phyloP scores from a whole-genome alignment of 2,888 invertebrate species.

The Caradrina clavipalpis region DNA sequence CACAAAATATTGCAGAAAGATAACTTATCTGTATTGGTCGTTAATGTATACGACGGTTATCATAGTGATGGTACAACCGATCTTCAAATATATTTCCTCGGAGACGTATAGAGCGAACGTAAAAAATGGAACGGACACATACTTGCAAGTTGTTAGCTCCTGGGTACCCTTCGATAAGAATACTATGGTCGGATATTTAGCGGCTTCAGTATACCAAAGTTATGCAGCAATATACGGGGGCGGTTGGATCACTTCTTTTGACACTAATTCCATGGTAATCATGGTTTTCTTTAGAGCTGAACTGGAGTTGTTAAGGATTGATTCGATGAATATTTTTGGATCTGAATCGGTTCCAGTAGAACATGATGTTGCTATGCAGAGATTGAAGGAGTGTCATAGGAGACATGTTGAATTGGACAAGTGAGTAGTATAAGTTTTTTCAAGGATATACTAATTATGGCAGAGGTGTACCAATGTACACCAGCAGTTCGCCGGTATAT shows the following conservation, averaged over 20 bases:
- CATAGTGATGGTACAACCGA: constrained; percentile 78
- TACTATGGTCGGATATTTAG: constrained; percentile 73
- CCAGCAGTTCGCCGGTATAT: no score
- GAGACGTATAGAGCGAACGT: constrained; percentile 75
- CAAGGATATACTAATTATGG: no score
- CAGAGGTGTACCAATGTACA: no score
- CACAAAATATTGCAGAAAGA: constrained; percentile 81
- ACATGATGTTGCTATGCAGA: constrained; percentile 61
- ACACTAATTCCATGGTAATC: constrained; percentile 82
- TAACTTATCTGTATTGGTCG: constrained; percentile 81
- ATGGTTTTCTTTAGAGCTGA: constrained; percentile 86
- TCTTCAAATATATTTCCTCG: constrained; percentile 76
- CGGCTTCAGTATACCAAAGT: constrained; percentile 78
- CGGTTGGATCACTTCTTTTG: constrained; percentile 86
- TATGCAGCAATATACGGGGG: constrained; percentile 82
- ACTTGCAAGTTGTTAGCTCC: constrained; percentile 82
- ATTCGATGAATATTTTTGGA: constrained; percentile 78
- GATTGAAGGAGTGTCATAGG: constrained; percentile 77
- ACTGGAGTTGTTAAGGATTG: constrained; percentile 77
- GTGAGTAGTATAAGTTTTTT: constrained; percentile 70
- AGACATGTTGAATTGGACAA: constrained; percentile 79
- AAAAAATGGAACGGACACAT: constrained; percentile 75
- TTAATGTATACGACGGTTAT: constrained; percentile 82
- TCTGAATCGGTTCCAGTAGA: constrained; percentile 52
- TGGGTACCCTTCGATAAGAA: constrained; percentile 86